These are phyloP conservation scores for Noctua janthina DNA, from an alignment of 2,888 invertebrate species.

Conservation along the genomic window DNA sequence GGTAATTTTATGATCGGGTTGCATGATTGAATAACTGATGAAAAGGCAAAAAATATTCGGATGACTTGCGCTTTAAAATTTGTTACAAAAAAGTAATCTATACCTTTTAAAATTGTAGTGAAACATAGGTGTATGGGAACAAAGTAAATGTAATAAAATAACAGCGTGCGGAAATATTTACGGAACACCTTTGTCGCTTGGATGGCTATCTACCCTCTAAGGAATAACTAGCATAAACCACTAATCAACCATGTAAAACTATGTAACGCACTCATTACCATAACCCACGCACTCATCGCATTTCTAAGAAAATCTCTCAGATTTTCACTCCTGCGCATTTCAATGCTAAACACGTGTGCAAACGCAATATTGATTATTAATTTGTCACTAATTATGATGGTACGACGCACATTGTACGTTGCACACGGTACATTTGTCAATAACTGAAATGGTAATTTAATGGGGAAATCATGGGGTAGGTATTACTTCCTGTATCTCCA, in stretches of 20 bases:
- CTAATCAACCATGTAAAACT: slow-evolving; percentile 22
- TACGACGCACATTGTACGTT: too few relatives aligned
- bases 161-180: background rate
- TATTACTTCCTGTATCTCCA: slow-evolving; percentile 17
- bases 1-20: background rate
- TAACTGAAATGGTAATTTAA: slow-evolving; percentile 22
- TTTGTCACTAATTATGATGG: slow-evolving; percentile 24
- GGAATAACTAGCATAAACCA: background rate
- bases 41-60: background rate
- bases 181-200: background rate
- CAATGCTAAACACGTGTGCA: slow-evolving; percentile 44
- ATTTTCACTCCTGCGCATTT: slow-evolving; percentile 55
- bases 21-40: background rate
- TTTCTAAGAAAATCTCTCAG: slow-evolving; percentile 46
- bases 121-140: background rate
- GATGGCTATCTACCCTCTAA: background rate
- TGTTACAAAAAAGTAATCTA: background rate
- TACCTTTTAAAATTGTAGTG: background rate
- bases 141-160: background rate
- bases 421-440: slow-evolving; percentile 7
- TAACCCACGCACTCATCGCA: slow-evolving; percentile 29
- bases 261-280: slow-evolving; percentile 33
- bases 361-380: slow-evolving; percentile 29
- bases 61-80: background rate
- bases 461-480: slow-evolving; percentile 6